Evolutionary conservation across 2,113 vertebrate genomes (phyloP).

Genomic region (Oenanthe melanoleuca): DNA sequence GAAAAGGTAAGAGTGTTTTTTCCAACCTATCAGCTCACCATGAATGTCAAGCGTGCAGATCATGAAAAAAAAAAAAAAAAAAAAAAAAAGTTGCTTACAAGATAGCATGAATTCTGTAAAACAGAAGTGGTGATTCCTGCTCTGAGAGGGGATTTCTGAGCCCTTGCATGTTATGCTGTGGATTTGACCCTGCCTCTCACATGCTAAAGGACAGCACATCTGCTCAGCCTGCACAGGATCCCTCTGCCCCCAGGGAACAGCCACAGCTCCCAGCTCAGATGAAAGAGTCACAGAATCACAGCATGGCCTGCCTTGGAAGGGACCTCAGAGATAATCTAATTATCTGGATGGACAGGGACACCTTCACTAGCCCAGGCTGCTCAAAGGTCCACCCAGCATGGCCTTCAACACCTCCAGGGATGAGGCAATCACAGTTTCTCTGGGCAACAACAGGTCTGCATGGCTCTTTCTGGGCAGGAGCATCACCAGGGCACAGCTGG

Average conservation of each 20-base stretch:
- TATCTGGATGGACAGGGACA: not conserved
- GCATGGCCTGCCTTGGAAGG: not conserved
- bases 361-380: not conserved
- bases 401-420: not conserved
- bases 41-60: not conserved
- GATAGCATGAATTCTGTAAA: slow-evolving; percentile 1
- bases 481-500: not conserved
- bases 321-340: not conserved
- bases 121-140: not conserved
- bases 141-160: slow-evolving; percentile 18
- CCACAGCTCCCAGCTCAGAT: not conserved
- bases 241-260: not conserved
- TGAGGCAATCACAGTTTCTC: not conserved
- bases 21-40: not conserved
- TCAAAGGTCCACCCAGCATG: not conserved
- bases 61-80: not conserved
- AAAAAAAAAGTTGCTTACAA: not conserved
- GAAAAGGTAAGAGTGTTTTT: not conserved
- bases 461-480: not conserved
- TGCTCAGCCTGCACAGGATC: not conserved
- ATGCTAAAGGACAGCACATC: not conserved
- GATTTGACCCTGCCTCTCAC: slow-evolving; percentile 12
- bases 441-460: not conserved
- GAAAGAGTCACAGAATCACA: not conserved
- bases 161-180: not conserved